Conservation (phyloP, 1,140 invertebrate species). For the Bombus sylvicola region DNA sequence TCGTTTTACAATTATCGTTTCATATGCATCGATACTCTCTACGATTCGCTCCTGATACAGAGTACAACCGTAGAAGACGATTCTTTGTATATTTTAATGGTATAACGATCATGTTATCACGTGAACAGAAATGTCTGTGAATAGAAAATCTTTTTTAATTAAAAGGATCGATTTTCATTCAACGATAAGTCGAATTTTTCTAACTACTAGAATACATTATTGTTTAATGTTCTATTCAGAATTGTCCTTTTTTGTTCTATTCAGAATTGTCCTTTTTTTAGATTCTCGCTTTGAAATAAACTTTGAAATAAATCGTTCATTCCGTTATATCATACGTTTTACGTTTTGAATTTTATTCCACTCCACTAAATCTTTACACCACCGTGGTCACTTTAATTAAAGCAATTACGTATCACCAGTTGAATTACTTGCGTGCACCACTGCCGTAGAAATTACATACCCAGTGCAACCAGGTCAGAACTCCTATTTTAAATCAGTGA, state of each 20-base stretch:
- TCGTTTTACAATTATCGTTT: conserved; percentile 10
- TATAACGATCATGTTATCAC: neutral
- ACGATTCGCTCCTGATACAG: neutral
- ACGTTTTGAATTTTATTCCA: neutral
- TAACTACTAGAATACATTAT: neutral
- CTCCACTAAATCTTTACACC: neutral
- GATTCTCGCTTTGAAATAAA: neutral
- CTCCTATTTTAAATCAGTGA: neutral
- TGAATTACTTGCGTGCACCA: neutral
- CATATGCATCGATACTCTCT: neutral
- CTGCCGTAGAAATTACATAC: neutral
- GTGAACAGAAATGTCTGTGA: too few species aligned
- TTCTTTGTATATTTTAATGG: neutral
- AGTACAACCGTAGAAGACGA: neutral
- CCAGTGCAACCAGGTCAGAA: neutral
- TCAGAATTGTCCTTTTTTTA: neutral
- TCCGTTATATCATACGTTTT: neutral
- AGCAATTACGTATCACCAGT: neutral
- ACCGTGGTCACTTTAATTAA: neutral
- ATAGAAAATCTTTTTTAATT: neutral
- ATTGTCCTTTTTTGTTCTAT: too few species aligned
- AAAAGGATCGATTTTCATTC: neutral
- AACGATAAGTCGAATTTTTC: neutral
- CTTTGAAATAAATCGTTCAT: neutral
- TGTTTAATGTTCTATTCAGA: neutral